These are phyloP conservation scores for Ormia ochracea DNA, from an alignment of 2,888 invertebrate genomes.

Conservation along the genomic window DNA sequence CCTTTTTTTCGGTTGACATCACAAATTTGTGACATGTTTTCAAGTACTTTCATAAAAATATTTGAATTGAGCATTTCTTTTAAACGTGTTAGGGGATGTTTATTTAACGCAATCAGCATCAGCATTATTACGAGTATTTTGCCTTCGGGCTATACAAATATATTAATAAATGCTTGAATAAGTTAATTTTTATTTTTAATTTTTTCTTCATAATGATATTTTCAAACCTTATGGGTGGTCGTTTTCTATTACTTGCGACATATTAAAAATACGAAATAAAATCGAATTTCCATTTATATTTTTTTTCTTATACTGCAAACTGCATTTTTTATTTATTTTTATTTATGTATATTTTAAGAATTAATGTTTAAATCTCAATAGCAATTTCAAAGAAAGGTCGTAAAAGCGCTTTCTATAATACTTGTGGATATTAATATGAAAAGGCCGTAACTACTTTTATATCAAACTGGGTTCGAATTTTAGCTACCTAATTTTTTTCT, in stretches of 20 bases:
- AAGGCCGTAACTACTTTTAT: too few relatives aligned
- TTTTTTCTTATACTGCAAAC: neutral
- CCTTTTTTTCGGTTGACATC: neutral
- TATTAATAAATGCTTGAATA: slow-evolving; percentile 35
- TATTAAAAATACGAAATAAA: neutral
- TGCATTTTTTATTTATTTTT: too few relatives aligned
- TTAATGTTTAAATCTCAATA: too few relatives aligned
- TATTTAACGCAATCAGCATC: neutral
- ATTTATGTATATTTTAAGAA: too few relatives aligned
- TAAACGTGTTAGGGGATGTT: slow-evolving; percentile 31
- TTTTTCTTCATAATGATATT: neutral
- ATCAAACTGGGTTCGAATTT: too few relatives aligned
- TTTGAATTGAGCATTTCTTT: neutral
- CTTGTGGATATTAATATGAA: too few relatives aligned
- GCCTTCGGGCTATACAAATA: slow-evolving; percentile 19
- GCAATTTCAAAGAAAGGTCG: too few relatives aligned
- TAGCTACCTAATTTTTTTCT: too few relatives aligned
- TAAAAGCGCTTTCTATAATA: too few relatives aligned
- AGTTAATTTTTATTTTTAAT: neutral
- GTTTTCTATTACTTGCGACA: neutral
- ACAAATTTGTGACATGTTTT: slow-evolving; percentile 42
- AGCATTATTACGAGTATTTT: neutral
- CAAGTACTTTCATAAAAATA: slow-evolving; percentile 7
- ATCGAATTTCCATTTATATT: neutral
- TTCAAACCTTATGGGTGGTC: slow-evolving; percentile 47